Conservation (phyloP, 2,113 vertebrate genomes). For the Mionectes macconnelli region DNA sequence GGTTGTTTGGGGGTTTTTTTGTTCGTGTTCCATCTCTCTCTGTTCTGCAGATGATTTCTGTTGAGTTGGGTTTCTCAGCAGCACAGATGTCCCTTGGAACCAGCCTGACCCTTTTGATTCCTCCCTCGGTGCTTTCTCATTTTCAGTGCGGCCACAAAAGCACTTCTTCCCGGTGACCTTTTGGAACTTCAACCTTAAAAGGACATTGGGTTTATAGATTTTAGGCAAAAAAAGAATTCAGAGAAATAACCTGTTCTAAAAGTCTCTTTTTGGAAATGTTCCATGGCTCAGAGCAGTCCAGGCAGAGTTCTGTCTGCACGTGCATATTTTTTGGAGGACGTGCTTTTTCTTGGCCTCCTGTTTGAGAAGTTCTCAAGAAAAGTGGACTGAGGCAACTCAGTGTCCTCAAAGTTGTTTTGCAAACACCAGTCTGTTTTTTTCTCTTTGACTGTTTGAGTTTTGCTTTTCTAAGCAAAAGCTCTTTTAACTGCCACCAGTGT, state of each 20-base stretch:
- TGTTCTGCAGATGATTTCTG: constrained; percentile 46
- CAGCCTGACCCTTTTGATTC: neutral
- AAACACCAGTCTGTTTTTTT: neutral
- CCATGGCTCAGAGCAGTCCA: neutral
- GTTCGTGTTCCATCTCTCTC: constrained; percentile 41
- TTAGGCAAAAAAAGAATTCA: neutral
- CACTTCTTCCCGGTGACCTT: neutral
- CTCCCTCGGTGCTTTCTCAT: neutral
- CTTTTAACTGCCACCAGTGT: neutral
- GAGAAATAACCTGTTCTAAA: neutral
- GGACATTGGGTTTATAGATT: neutral
- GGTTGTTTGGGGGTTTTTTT: neutral
- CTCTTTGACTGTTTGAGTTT: neutral
- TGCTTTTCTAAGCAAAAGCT: neutral
- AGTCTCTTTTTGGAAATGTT: neutral
- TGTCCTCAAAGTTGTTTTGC: neutral
- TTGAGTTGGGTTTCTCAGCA: constrained; percentile 58
- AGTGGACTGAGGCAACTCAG: neutral
- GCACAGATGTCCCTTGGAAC: constrained; percentile 62
- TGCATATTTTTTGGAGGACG: neutral
- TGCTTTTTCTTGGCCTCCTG: neutral
- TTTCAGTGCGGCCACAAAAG: constrained; percentile 3
- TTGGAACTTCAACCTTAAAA: neutral
- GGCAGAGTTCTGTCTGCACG: neutral
- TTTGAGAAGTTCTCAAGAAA: neutral